Base-by-base conservation (phyloP, 2,888 invertebrate genomes). In the Cosmia trapezina region DNA sequence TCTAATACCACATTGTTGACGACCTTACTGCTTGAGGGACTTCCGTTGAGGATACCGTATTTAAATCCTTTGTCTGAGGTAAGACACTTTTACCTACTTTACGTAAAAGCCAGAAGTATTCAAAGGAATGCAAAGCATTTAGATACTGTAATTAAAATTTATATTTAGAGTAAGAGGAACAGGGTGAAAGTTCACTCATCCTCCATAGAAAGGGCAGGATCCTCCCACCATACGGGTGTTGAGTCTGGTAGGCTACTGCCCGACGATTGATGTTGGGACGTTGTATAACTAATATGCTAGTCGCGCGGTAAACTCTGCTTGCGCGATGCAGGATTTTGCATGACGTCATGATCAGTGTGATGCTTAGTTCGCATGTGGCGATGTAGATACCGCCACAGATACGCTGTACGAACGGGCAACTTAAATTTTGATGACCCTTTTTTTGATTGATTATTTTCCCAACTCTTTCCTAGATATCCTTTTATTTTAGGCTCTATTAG, bases 41-140 rank as follows among this genome's bases (percentile, higher is more conserved):
- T 98, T 43, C 98, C 98, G 0, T 89, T 98, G 62, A 97, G 96
- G 80, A 96, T 96, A 80, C 97, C 97, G 22, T 98, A 98, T 86
- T 92, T 98, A 49, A 96, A 97, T 45, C 96, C 96, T 5, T 94
- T 95, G 88, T 97, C 96, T 86, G 97, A 94, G 97, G 97, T 94
- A 87, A 87, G n/a, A 37, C 53, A 37, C 4, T 22, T 63, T 14
- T 33, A 51, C n/a, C 9, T 33, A 33, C 6, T 63, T 63, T n/a
- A 37, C 1, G 17, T 1, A 22, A 60, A 61, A 22, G 22, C 43
- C 17, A 43, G 59, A 45, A 22, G 3, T 61, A 28, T 61, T 45
- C 2, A 45, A 28, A 45, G 28, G 11, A 43, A 61, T 17, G 9
- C 22, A 43, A 22, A 60, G 17, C 22, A 43, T 17, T n/a, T n/a